phyloP scores from a whole-genome alignment of 2,113 vertebrate genomes.

The Calypte anna region DNA sequence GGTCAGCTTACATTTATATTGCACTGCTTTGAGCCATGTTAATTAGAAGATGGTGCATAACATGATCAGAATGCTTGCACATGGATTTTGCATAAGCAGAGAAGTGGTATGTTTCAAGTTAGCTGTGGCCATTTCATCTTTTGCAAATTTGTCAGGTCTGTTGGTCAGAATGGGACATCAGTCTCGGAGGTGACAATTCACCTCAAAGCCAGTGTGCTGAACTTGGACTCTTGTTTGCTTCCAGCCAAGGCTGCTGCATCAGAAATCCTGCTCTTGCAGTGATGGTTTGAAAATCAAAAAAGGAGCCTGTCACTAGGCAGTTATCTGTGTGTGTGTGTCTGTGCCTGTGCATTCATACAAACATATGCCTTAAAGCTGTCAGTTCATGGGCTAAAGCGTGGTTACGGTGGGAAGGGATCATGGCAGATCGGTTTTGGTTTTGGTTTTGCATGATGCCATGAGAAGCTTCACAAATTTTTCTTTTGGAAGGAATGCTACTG shows the following conservation, averaged over 20 bases:
- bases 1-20: slow-evolving; percentile 36
- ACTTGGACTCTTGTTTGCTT: slow-evolving; percentile 5
- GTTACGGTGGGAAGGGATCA: not conserved
- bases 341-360: not conserved
- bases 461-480: not conserved
- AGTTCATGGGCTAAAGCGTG: not conserved
- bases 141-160: not conserved
- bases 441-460: not conserved
- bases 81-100: not conserved
- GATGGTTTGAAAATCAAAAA: slow-evolving; percentile 14
- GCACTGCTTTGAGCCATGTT: slow-evolving; percentile 33
- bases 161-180: not conserved
- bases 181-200: slow-evolving; percentile 11
- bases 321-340: rapidly evolving
- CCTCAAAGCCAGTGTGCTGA: slow-evolving; percentile 13
- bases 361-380: not conserved
- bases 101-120: not conserved
- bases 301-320: not conserved
- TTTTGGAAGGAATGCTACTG: not conserved
- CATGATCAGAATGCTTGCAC: not conserved
- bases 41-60: slow-evolving; percentile 28
- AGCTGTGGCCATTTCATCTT: not conserved
- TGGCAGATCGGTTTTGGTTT: not conserved
- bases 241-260: slow-evolving; percentile 14
- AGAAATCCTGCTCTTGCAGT: not conserved